Conservation (phyloP, 1,140 invertebrate species). For the Zaprionus camerounensis region DNA sequence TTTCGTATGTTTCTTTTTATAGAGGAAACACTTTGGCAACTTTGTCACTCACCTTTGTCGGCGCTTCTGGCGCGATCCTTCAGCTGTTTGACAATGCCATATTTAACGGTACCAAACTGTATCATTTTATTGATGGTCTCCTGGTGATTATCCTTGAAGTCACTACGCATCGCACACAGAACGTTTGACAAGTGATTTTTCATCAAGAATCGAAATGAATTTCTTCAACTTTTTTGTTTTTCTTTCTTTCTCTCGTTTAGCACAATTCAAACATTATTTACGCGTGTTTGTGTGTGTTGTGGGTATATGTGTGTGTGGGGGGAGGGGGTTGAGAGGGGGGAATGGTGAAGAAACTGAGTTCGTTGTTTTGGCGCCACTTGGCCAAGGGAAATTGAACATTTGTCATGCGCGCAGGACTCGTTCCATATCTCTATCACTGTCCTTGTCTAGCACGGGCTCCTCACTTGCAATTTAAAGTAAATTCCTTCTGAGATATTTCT, state of each 20-base stretch:
- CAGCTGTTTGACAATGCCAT: conserved; percentile 86
- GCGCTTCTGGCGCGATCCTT: conserved; percentile 83
- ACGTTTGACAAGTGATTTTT: conserved; percentile 80
- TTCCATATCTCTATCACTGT: conserved; percentile 34
- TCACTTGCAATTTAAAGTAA: conserved; percentile 35
- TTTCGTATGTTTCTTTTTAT: neutral
- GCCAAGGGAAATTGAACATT: conserved; percentile 27
- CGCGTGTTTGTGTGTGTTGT: neutral
- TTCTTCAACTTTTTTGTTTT: neutral
- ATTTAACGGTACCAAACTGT: conserved; percentile 87
- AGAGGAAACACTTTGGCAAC: neutral
- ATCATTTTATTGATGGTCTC: conserved; percentile 85
- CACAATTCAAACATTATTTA: conserved; percentile 34
- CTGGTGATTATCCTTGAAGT: conserved; percentile 84
- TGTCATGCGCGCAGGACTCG: conserved; percentile 38
- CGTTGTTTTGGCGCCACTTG: conserved; percentile 40
- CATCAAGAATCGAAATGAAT: conserved; percentile 64
- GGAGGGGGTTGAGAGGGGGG: neutral
- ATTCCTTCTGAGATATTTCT: conserved; percentile 13
- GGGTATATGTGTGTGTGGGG: conserved; percentile 11
- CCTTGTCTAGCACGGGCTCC: neutral
- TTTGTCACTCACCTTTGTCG: conserved; percentile 72
- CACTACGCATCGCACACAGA: conserved; percentile 84
- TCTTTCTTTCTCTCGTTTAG: conserved; percentile 31
- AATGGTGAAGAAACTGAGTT: conserved; percentile 30